A percentile compares a stretch with the other conserved stretches of the same genome.
Conservation (phyloP, 1,140 invertebrate genomes). For the Nymphalis io region DNA sequence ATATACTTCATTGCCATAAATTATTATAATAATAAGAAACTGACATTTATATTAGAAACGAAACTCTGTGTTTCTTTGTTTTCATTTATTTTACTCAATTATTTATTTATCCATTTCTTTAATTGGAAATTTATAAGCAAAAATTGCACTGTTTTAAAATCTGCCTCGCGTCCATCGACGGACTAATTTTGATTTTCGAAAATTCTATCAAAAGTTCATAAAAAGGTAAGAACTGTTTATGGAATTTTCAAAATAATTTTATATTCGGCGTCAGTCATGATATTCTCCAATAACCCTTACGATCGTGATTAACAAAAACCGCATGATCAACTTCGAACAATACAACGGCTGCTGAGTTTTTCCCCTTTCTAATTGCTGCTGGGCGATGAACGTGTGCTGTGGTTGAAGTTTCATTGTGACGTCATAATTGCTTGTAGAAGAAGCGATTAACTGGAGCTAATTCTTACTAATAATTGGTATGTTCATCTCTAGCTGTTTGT, state of each 20-base stretch:
- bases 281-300: slow-evolving; percentile 1
- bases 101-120: too few species aligned
- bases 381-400: not conserved
- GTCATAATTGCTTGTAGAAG: not conserved
- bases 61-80: too few species aligned
- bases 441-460: not conserved
- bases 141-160: too few species aligned
- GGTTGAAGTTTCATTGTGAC: not conserved
- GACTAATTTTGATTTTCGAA: too few species aligned
- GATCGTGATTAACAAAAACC: slow-evolving; percentile 4
- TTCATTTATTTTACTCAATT: too few species aligned
- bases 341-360: not conserved
- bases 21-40: too few species aligned
- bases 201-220: too few species aligned
- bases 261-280: not conserved
- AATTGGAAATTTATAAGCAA: too few species aligned
- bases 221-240: too few species aligned
- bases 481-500: not conserved
- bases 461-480: slow-evolving; percentile 2
- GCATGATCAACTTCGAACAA: slow-evolving; percentile 8
- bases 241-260: not conserved
- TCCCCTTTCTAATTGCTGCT: slow-evolving; percentile 3
- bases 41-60: too few species aligned
- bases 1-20: too few species aligned
- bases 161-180: too few species aligned